A percentile compares a stretch with the other conserved stretches of the same genome.
Evolutionary conservation across 2,888 invertebrate species (phyloP).

Genomic region (Tipula confusa): DNA sequence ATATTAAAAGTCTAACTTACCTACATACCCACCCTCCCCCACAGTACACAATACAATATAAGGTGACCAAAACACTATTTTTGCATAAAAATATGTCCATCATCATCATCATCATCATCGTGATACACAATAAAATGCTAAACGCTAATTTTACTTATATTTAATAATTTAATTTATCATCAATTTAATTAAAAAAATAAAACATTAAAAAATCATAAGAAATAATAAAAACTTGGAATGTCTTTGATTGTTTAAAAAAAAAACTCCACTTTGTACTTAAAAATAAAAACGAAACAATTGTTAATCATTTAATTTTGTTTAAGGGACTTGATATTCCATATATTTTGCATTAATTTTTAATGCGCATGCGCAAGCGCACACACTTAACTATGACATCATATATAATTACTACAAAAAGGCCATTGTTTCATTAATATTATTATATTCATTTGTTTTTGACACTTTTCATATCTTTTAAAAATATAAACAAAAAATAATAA

Average conservation of each 20-base stretch:
- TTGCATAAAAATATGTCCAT: too few species aligned
- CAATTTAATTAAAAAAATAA: background rate
- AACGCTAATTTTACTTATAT: background rate
- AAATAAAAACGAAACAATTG: background rate
- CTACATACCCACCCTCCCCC: too few species aligned
- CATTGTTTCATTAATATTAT: background rate
- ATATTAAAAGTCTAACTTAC: too few species aligned
- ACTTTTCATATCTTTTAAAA: background rate
- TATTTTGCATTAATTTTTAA: background rate
- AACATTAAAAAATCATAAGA: background rate
- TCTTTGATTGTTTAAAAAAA: background rate
- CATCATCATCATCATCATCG: background rate
- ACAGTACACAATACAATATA: too few species aligned
- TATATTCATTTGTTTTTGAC: background rate
- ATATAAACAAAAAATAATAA: background rate
- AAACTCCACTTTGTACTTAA: slow-evolving; percentile 15
- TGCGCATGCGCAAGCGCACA: background rate
- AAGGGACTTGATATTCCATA: background rate
- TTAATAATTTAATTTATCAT: background rate
- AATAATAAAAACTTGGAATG: background rate
- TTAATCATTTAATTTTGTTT: background rate
- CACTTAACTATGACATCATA: background rate
- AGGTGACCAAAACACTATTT: too few species aligned
- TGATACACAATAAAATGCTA: background rate
- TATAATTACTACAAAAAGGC: background rate